phyloP scores from a whole-genome alignment of 2,888 invertebrate genomes.

The Gymnoscelis rufifasciata region DNA sequence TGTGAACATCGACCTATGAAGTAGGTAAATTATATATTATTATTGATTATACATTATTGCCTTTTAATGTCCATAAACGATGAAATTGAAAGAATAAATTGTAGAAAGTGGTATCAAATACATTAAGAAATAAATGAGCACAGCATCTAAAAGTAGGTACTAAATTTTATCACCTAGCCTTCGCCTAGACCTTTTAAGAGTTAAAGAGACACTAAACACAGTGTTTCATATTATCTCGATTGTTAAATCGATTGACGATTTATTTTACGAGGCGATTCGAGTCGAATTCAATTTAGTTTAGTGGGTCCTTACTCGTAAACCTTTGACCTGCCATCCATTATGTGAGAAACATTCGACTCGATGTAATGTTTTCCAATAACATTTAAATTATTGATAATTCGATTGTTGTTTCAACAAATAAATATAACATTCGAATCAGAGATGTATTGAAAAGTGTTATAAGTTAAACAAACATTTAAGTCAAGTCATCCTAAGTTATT shows the following conservation, averaged over 20 bases:
- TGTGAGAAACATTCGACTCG: conserved; percentile 36
- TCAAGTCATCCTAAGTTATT: too few relatives aligned
- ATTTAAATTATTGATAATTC: conserved; percentile 15
- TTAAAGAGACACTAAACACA: conserved; percentile 23
- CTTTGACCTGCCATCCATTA: conserved; percentile 59
- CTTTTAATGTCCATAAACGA: too few relatives aligned
- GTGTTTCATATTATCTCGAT: conserved; percentile 43
- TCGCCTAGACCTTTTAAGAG: conserved; percentile 29
- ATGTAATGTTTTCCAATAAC: conserved; percentile 37
- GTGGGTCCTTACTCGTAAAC: conserved; percentile 60
- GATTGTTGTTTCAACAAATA: conserved; percentile 13
- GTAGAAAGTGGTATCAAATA: too few relatives aligned
- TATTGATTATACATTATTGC: too few relatives aligned
- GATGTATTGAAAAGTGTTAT: background rate
- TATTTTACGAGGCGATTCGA: conserved; percentile 68
- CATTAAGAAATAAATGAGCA: too few relatives aligned
- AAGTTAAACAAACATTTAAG: background rate
- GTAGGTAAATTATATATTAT: too few relatives aligned
- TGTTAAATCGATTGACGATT: conserved; percentile 52
- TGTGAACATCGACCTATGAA: too few relatives aligned
- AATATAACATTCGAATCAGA: background rate
- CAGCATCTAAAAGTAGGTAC: too few relatives aligned
- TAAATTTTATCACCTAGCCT: too few relatives aligned
- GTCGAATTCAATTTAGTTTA: conserved; percentile 72
- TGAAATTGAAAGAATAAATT: too few relatives aligned